phyloP scores from a whole-genome alignment of 2,113 vertebrate species.

The Plotosus lineatus region DNA sequence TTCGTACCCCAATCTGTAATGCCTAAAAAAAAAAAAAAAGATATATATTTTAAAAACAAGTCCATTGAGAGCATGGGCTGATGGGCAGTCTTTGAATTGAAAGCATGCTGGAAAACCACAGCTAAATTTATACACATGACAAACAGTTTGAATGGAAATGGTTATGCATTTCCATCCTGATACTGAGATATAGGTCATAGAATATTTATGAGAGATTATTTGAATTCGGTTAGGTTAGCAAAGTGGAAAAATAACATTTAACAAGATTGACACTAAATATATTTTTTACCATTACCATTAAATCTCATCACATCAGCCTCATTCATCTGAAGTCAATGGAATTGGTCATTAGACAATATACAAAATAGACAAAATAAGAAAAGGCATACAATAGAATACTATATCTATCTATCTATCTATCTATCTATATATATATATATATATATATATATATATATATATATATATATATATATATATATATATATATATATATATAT shows the following conservation, averaged over 20 bases:
- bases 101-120: background rate
- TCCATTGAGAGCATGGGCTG: background rate
- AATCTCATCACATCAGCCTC: background rate
- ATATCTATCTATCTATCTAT: too few species aligned
- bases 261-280: background rate
- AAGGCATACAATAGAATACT: too few species aligned
- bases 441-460: too few species aligned
- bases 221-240: background rate
- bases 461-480: too few species aligned
- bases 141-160: background rate
- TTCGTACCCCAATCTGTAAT: too few species aligned
- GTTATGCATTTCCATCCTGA: background rate
- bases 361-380: too few species aligned
- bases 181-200: background rate
- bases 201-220: background rate
- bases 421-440: too few species aligned
- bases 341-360: background rate
- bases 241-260: background rate
- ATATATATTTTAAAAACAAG: too few species aligned
- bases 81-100: conserved; percentile 19
- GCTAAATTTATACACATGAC: conserved; percentile 40
- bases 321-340: background rate
- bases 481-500: too few species aligned
- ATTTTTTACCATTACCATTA: background rate
- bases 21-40: too few species aligned